A percentile compares a stretch with the other conserved stretches of the same genome.
Conservation (phyloP, 1,140 invertebrate species). For the Psix sp. region DNA sequence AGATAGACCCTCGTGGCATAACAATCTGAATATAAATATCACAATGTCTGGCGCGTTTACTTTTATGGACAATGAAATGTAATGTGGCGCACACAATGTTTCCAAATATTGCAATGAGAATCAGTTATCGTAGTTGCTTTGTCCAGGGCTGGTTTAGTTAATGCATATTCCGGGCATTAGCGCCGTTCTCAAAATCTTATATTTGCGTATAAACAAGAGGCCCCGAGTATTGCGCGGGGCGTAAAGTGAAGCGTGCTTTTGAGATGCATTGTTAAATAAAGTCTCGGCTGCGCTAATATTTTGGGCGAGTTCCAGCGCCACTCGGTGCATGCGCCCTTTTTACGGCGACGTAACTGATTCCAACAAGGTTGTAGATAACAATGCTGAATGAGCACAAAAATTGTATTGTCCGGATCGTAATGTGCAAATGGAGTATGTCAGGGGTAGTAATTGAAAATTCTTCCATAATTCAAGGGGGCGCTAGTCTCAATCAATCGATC, state of each 20-base stretch:
- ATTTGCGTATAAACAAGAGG: conserved; percentile 15
- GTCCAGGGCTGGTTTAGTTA: neutral
- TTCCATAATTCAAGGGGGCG: neutral
- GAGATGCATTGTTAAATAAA: conserved; percentile 39
- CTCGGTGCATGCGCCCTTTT: conserved; percentile 7
- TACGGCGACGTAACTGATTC: conserved; percentile 33
- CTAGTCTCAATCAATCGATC: neutral
- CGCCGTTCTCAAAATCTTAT: conserved; percentile 14
- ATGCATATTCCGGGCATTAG: conserved; percentile 8
- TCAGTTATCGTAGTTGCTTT: conserved; percentile 17
- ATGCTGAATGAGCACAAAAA: conserved; percentile 35
- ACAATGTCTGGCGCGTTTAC: neutral
- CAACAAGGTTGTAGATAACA: conserved; percentile 36
- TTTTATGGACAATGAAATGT: conserved; percentile 27
- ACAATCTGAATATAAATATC: conserved; percentile 1
- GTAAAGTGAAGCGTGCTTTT: conserved; percentile 14
- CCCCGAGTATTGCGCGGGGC: neutral
- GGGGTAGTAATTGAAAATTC: conserved; percentile 10
- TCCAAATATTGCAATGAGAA: conserved; percentile 21
- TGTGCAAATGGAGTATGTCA: conserved; percentile 6
- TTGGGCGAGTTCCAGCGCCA: conserved; percentile 38
- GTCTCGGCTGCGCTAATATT: conserved; percentile 30
- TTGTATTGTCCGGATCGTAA: conserved; percentile 30
- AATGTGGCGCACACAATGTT: conserved; percentile 4
- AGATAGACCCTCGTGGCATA: no score